These are phyloP conservation scores for Picathartes gymnocephalus DNA, from an alignment of 2,113 vertebrate genomes.

Conservation along the genomic window DNA sequence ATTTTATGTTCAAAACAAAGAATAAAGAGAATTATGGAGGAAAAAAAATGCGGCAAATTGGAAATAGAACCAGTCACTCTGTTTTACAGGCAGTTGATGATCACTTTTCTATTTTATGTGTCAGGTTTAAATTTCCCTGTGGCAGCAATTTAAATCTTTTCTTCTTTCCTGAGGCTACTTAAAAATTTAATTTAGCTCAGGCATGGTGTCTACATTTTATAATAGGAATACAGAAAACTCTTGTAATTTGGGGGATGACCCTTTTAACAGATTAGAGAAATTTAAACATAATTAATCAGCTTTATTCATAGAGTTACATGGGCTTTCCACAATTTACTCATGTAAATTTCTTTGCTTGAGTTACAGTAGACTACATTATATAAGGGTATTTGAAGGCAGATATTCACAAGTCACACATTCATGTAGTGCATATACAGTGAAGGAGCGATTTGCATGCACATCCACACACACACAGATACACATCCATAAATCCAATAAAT, in stretches of 20 bases:
- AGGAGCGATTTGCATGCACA: conserved; percentile 37
- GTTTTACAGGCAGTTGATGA: conserved; percentile 48
- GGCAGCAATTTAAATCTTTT: conserved; percentile 73
- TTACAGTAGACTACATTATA: conserved; percentile 47
- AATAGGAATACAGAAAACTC: conserved; percentile 69
- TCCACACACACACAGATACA: conserved; percentile 11
- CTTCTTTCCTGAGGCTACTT: conserved; percentile 70
- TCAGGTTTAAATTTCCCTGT: conserved; percentile 63
- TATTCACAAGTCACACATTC: conserved; percentile 45
- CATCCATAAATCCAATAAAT: conserved; percentile 41
- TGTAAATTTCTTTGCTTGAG: conserved; percentile 68
- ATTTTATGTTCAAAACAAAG: conserved; percentile 41
- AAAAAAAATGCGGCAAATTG: conserved; percentile 10
- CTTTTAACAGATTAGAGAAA: conserved; percentile 76
- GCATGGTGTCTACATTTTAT: conserved; percentile 62
- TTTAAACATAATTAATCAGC: conserved; percentile 76
- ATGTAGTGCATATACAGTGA: neutral
- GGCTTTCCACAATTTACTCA: conserved; percentile 68
- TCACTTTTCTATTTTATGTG: conserved; percentile 63
- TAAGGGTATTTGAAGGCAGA: conserved; percentile 57
- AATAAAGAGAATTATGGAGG: neutral
- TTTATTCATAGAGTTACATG: conserved; percentile 71
- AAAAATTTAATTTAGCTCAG: conserved; percentile 73
- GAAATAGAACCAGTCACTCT: conserved; percentile 20
- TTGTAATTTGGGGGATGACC: conserved; percentile 75